These are phyloP conservation scores for Pediacus dermestoides DNA, from an alignment of 2,888 invertebrate genomes.

Conservation along the genomic window DNA sequence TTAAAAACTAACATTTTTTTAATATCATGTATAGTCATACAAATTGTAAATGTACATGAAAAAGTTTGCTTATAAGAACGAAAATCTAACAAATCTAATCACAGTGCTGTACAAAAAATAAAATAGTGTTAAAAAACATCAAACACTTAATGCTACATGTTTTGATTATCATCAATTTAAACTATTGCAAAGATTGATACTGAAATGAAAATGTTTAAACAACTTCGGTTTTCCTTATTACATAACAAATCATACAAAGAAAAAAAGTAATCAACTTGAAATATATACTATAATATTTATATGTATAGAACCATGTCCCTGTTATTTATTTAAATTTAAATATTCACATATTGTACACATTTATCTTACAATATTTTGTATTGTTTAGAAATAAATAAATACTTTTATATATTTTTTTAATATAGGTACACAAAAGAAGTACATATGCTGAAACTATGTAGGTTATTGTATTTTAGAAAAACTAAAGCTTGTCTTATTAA, in stretches of 20 bases:
- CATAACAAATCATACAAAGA: slow-evolving; percentile 11
- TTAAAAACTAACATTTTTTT: slow-evolving; percentile 42
- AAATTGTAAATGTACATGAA: slow-evolving; percentile 39
- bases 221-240: background rate
- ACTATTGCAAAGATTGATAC: slow-evolving; percentile 29
- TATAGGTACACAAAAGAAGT: too few species aligned
- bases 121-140: slow-evolving; percentile 38
- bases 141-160: slow-evolving; percentile 35
- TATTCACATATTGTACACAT: slow-evolving; percentile 34
- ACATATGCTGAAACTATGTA: too few species aligned
- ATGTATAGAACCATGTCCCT: slow-evolving; percentile 29
- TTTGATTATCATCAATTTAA: slow-evolving; percentile 25
- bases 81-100: slow-evolving; percentile 40
- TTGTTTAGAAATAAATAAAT: too few species aligned
- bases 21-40: slow-evolving; percentile 34
- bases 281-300: slow-evolving; percentile 6
- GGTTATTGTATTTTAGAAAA: too few species aligned
- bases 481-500: slow-evolving; percentile 25
- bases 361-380: slow-evolving; percentile 33
- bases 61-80: slow-evolving; percentile 21
- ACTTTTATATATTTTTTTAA: too few species aligned
- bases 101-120: slow-evolving; percentile 44
- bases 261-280: slow-evolving; percentile 9
- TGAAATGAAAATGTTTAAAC: slow-evolving; percentile 19
- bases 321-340: slow-evolving; percentile 17